Conservation (phyloP, 2,888 invertebrate species). For the Scaptomyza tumidula region DNA sequence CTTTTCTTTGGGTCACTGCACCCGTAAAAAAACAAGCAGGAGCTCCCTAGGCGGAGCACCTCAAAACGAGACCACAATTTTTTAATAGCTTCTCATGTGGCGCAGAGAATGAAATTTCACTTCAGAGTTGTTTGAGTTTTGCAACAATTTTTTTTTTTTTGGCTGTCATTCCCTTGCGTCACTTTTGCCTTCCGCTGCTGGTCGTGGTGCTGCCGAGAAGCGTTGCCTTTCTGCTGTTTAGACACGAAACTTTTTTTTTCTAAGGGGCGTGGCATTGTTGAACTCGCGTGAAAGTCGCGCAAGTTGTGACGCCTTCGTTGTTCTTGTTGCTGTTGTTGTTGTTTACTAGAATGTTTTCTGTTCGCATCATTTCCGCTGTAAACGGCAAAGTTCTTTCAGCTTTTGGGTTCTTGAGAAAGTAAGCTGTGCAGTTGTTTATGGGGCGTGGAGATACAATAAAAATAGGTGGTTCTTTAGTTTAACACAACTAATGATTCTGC, state of each 20-base stretch:
- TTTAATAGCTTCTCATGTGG: conserved; percentile 33
- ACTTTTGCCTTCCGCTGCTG: conserved; percentile 1
- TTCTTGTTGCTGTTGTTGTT: conserved; percentile 21
- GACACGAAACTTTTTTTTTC: conserved; percentile 46
- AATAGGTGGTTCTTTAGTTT: not conserved
- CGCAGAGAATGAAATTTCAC: conserved; percentile 24
- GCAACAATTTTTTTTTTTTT: conserved; percentile 2
- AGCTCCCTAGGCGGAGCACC: not conserved
- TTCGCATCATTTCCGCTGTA: conserved; percentile 47
- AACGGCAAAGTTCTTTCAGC: conserved; percentile 26
- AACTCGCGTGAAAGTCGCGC: conserved; percentile 32
- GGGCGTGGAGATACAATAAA: conserved; percentile 3
- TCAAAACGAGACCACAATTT: conserved; percentile 17
- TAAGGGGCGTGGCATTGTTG: conserved; percentile 22
- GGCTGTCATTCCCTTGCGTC: conserved; percentile 1
- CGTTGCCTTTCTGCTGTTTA: conserved; percentile 42
- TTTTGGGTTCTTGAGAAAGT: conserved; percentile 12
- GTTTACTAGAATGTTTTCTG: conserved; percentile 38
- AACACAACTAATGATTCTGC: not conserved
- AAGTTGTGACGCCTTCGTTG: conserved; percentile 32
- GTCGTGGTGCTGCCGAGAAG: not conserved
- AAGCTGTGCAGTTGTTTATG: conserved; percentile 22
- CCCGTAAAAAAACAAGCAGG: conserved; percentile 3
- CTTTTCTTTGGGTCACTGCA: conserved; percentile 26
- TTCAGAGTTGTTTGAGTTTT: conserved; percentile 26